Evolutionary conservation across 37 sponge, comb jelly and placozoan genomes (phyloP).

Genomic region (Oscarella lobularis): DNA sequence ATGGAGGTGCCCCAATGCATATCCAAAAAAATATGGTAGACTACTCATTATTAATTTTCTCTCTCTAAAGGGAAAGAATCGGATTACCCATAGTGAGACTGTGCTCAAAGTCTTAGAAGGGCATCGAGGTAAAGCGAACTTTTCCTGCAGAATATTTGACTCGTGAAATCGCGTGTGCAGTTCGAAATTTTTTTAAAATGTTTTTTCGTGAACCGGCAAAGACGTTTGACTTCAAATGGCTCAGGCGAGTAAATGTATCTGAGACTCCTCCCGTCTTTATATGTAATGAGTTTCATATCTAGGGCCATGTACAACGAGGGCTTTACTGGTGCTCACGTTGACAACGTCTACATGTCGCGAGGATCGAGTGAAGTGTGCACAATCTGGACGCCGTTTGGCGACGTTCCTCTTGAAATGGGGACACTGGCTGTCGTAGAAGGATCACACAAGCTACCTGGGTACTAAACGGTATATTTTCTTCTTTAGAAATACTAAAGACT

Average conservation of each 20-base stretch:
- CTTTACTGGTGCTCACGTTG: conserved; percentile 8
- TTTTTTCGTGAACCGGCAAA: background rate
- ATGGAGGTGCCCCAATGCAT: background rate
- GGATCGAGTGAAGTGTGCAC: background rate
- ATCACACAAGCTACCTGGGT: conserved; percentile 6
- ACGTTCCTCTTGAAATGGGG: background rate
- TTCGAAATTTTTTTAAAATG: background rate
- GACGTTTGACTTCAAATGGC: conserved; percentile 10
- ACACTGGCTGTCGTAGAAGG: conserved; percentile 5
- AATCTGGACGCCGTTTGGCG: background rate
- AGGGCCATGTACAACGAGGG: background rate
- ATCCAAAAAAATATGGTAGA: no score
- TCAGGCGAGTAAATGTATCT: background rate
- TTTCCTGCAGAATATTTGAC: no score
- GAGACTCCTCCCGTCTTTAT: background rate
- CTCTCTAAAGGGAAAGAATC: conserved; percentile 1
- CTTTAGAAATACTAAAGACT: background rate
- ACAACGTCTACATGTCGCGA: conserved; percentile 7
- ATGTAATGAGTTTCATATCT: background rate
- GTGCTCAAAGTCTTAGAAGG: background rate
- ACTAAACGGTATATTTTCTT: background rate
- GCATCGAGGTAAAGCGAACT: background rate
- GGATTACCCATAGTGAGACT: background rate
- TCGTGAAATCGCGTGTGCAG: background rate
- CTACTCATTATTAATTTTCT: no score